Evolutionary conservation across 2,888 invertebrate genomes (phyloP).

Genomic region (Diaperis boleti): DNA sequence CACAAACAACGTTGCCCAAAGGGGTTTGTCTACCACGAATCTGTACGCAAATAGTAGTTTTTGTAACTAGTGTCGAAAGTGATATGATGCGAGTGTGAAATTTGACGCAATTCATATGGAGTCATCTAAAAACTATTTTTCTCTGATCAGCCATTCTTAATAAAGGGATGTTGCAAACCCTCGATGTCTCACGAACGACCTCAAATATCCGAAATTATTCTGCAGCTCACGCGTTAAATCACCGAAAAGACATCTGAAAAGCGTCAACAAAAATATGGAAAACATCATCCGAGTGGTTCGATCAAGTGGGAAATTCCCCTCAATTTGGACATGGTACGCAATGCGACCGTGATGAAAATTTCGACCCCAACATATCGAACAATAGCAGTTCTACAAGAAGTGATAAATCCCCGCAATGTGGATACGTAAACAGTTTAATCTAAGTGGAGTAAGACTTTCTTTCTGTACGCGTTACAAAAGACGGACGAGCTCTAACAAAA

Average conservation of each 20-base stretch:
- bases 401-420: conserved; percentile 30
- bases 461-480: conserved; percentile 35
- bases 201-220: conserved; percentile 32
- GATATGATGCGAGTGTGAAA: too few relatives aligned
- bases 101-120: too few relatives aligned
- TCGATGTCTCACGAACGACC: too few relatives aligned
- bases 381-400: conserved; percentile 20
- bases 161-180: too few relatives aligned
- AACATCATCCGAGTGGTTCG: conserved; percentile 14
- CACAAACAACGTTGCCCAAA: too few relatives aligned
- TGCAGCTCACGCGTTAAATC: conserved; percentile 38
- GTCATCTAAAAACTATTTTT: too few relatives aligned
- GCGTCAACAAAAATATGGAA: conserved; percentile 29
- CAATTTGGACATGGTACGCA: not conserved
- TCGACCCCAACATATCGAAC: conserved; percentile 12
- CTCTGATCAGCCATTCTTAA: too few relatives aligned
- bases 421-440: conserved; percentile 38
- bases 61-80: too few relatives aligned
- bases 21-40: too few relatives aligned
- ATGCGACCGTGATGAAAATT: conserved; percentile 16
- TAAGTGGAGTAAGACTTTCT: conserved; percentile 36
- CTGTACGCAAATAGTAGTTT: too few relatives aligned
- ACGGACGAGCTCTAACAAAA: conserved; percentile 36
- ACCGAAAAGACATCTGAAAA: conserved; percentile 24
- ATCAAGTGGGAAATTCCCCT: conserved; percentile 8